Percentiles rank a stretch among this genome's conserved stretches.
Evolutionary conservation across 2,888 invertebrate species (phyloP).

Genomic region (Minunthozetes semirufus): DNA sequence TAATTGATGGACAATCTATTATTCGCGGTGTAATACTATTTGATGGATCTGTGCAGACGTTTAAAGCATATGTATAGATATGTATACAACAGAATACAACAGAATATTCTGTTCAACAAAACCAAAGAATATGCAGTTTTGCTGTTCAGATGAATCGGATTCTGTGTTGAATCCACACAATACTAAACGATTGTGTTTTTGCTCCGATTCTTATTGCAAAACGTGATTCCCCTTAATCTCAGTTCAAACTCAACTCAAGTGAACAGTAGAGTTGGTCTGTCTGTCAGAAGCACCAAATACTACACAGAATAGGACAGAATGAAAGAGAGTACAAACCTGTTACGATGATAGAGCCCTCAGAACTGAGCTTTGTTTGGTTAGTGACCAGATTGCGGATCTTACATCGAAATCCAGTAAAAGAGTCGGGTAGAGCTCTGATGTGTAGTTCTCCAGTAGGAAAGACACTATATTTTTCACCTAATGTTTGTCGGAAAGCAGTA

Average conservation of each 20-base stretch:
- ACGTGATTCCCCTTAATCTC: background rate
- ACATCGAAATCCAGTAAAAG: slow-evolving; percentile 45
- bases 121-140: too few species aligned
- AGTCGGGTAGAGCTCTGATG: slow-evolving; percentile 45
- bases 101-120: too few species aligned
- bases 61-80: background rate
- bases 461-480: slow-evolving; percentile 46
- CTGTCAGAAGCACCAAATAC: too few species aligned
- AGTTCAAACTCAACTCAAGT: background rate
- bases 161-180: background rate
- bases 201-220: background rate
- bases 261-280: background rate
- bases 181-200: too few species aligned
- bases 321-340: slow-evolving; percentile 17
- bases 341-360: slow-evolving; percentile 40
- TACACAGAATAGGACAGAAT: too few species aligned
- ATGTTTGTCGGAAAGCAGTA: background rate
- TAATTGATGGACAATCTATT: background rate
- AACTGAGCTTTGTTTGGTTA: slow-evolving; percentile 45
- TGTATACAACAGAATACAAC: too few species aligned
- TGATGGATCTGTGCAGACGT: slow-evolving; percentile 1
- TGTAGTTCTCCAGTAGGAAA: slow-evolving; percentile 46
- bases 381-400: slow-evolving; percentile 46
- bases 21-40: slow-evolving; percentile 20
- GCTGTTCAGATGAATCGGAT: too few species aligned